These are phyloP conservation scores for Microcaecilia unicolor DNA, from an alignment of 2,797 vertebrate species.

Conservation along the genomic window DNA sequence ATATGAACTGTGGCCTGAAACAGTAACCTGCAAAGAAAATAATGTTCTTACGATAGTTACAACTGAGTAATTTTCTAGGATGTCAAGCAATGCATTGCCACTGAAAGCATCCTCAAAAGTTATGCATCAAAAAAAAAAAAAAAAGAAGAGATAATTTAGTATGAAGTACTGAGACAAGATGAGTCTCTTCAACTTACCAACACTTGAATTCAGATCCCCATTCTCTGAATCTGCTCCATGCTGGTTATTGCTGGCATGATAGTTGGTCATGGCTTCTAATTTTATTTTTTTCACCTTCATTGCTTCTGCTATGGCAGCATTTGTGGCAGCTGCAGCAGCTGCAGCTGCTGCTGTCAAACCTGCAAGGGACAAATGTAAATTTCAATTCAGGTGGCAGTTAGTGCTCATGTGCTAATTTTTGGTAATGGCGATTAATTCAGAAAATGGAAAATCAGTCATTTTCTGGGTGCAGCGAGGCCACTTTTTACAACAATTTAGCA, in stretches of 20 bases:
- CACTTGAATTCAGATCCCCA: constrained; percentile 89
- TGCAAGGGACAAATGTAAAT: constrained; percentile 45
- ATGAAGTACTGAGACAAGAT: not conserved
- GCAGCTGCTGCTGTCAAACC: constrained; percentile 91
- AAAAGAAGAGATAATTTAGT: no score
- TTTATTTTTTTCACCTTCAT: constrained; percentile 99
- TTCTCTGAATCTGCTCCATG: constrained; percentile 89
- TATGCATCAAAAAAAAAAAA: no score
- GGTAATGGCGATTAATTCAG: no score
- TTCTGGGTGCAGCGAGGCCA: no score
- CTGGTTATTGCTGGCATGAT: constrained; percentile 89
- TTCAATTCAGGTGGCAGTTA: no score
- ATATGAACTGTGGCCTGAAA: constrained; percentile 19
- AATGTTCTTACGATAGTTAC: constrained; percentile 13
- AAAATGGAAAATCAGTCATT: no score
- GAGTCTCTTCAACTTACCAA: constrained; percentile 68
- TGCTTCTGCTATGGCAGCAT: constrained; percentile 96
- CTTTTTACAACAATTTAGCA: no score
- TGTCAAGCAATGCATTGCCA: no score
- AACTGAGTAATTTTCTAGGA: not conserved
- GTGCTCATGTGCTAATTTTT: no score
- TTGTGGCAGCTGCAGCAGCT: constrained; percentile 89
- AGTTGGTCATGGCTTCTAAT: constrained; percentile 97
- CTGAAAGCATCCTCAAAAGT: no score
- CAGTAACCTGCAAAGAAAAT: constrained; percentile 13